phyloP scores from a whole-genome alignment of 2,888 invertebrate genomes.

The Melipona bicolor region DNA sequence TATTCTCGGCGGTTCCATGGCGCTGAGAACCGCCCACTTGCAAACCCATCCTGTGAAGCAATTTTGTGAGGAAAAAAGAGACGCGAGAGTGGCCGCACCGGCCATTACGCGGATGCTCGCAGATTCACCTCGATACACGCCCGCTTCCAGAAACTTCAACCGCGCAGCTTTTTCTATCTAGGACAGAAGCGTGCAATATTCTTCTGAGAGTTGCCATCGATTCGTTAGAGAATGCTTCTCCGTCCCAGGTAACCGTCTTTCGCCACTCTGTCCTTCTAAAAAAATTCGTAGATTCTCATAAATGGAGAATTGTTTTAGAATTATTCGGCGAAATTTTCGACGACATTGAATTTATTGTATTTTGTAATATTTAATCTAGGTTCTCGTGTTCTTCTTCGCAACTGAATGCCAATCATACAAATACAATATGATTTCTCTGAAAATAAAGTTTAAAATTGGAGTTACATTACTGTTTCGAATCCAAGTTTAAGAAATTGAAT shows the following conservation, averaged over 20 bases:
- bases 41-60: slow-evolving; percentile 64
- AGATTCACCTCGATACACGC: slow-evolving; percentile 48
- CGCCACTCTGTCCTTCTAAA: not conserved
- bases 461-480: too few relatives aligned
- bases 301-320: not conserved
- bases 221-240: not conserved
- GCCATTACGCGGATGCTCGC: slow-evolving; percentile 42
- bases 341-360: not conserved
- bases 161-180: slow-evolving; percentile 4
- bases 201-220: slow-evolving; percentile 9
- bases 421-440: too few relatives aligned
- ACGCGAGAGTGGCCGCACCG: slow-evolving; percentile 37
- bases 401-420: too few relatives aligned
- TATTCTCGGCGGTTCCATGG: slow-evolving; percentile 65
- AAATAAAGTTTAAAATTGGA: too few relatives aligned
- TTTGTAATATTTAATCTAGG: too few relatives aligned
- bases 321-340: not conserved
- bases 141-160: slow-evolving; percentile 24
- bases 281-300: too few relatives aligned
- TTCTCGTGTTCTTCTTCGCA: too few relatives aligned
- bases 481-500: too few relatives aligned
- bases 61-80: slow-evolving; percentile 64
- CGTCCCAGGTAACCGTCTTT: not conserved
- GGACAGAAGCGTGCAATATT: slow-evolving; percentile 25
- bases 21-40: slow-evolving; percentile 70